Evolutionary conservation across 2,888 invertebrate genomes (phyloP).

Genomic region (Caenorhabditis japonica): DNA sequence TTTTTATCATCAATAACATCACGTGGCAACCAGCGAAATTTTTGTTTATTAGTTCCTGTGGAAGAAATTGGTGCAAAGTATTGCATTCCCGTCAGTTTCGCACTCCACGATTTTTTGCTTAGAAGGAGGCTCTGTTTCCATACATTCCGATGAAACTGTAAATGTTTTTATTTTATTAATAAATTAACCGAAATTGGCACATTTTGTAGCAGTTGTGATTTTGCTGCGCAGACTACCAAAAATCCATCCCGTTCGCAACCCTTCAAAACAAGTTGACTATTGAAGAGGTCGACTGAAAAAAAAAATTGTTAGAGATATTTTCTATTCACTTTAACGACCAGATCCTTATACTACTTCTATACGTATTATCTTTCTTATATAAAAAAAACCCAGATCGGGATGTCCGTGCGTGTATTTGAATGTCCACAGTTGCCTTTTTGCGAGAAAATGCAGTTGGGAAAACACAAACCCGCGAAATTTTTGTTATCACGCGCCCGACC

Average conservation of each 20-base stretch:
- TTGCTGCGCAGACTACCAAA: constrained; percentile 94
- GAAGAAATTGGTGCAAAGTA: constrained; percentile 97
- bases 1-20: constrained; percentile 87
- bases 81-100: constrained; percentile 93
- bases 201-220: constrained; percentile 90
- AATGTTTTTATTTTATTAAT: not conserved
- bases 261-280: constrained; percentile 90
- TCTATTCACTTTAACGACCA: no score
- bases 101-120: constrained; percentile 96
- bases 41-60: constrained; percentile 59
- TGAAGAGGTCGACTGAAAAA: constrained; percentile 85
- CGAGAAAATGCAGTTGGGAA: no score
- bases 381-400: no score
- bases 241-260: constrained; percentile 97
- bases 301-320: constrained; percentile 2
- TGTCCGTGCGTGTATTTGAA: no score
- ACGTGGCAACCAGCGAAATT: constrained; percentile 91
- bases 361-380: no score
- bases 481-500: no score
- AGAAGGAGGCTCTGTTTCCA: constrained; percentile 88
- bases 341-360: no score
- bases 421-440: no score
- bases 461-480: no score
- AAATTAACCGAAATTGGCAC: constrained; percentile 20
- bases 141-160: constrained; percentile 87